Evolutionary conservation across 2,888 invertebrate species (phyloP), one percentile per base, ranked within the genome.

Genomic region (Lepidocyrtoides sp.): DNA sequence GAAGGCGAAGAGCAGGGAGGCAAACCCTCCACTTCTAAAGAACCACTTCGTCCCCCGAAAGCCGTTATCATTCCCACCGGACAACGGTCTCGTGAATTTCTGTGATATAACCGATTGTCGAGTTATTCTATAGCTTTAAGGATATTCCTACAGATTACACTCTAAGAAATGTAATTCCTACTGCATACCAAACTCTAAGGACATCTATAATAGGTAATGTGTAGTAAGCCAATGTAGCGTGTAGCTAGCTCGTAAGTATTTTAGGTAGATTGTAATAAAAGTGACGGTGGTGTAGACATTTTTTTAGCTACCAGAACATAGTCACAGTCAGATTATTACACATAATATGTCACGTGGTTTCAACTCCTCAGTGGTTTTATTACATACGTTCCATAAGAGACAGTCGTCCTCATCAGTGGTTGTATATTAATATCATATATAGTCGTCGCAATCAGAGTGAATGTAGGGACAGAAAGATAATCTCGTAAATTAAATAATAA

Each of bases 1-100:
- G 95, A 95, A 51, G 95, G 95, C n/a, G 94, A 94, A 69, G 94
- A 94, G 81, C 94, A 94, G 82, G 93, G 89, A 89, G 82, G 93
- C 57, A 93, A 93, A 72, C 84, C 92, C 77, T 93, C 93, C 63
- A 93, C 93, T 48, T 93, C 94, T 44, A 94, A 94, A 85, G 93
- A 94, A 89, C 93, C 93, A 54, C 92, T 93, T 60, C 91, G 92
- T 63, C 93, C 94, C 85, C 89, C 93, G 10, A 93, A 94, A 91
- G 92, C 94, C 79, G 93, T 93, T 89, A 93, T 93, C 91, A 93
- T 93, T 86, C 93, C 93, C 92, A 94, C 93, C 44, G 93, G 93
- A 91, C 91, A 92, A 85, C 89, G 93, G 91, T 93, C 93, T 91
- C 93, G 93, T 89, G 94, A 94, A 93, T 94, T 93, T 94, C 94